Evolutionary conservation across 1,140 invertebrate genomes (phyloP), one percentile per base, ranked within the genome.

Genomic region (Euwallacea similis): DNA sequence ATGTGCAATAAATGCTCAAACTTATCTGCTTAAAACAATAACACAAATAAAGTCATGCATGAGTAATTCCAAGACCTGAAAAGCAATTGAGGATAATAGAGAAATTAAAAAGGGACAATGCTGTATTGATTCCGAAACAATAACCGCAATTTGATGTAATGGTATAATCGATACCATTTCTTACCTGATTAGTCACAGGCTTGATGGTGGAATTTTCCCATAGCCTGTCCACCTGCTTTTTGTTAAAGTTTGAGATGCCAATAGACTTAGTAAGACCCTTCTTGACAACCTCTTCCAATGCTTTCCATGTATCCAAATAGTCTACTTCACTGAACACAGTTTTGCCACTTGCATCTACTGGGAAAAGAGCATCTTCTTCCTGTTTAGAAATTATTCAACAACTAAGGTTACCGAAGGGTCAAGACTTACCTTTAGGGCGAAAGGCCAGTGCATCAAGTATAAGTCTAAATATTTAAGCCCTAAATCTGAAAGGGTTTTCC

Each of bases 231-330:
- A 96, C 87, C 82, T 98, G 96, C 46, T 87, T 81, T 42, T 86
- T 88, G 79, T 95, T 97, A 78, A 98, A 98, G 82, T 98, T 98
- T 21, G 94, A 96, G 0, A 97, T 72, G 0, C 96, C 96, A 77
- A 98, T 93, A 65, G 90, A 90, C 66, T 85, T 88, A 0, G 87
- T 84, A 8, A 94, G 83, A 1, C 93, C 94, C 65, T 88, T 82
- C 41, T 87, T 83, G 3, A 90, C 88, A 54, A 91, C 86, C 54
- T 89, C 84, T 83, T 97, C 96, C 87, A 98, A 87, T 33, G 87
- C 94, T 82, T 87, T 89, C 95, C 95, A 98, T 0, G 95, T 95
- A 75, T 97, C 95, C 9, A 95, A 74, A 76, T 91, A 96, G 81
- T 97, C 94, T 1, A 86, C 84, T 7, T 86, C 82, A 11, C 83